Evolutionary conservation across 2,888 invertebrate genomes (phyloP), one percentile per base, ranked within the genome.

Genomic region (Epirrhoe alternata): DNA sequence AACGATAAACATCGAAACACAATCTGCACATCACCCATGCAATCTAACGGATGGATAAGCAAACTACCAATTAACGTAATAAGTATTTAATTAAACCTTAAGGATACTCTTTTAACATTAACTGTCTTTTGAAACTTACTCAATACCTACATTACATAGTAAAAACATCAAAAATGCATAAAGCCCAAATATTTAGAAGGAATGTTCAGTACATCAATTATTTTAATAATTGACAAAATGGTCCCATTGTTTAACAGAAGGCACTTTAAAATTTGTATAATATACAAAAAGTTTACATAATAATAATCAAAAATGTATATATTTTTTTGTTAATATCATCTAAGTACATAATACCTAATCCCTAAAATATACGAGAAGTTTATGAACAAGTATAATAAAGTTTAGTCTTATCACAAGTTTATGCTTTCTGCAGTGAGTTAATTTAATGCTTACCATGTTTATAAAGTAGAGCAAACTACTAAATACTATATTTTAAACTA

Each of bases 131-230:
- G 82, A 78, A 83, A 63, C 64, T 67, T 67, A 70, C 52, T 76
- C 74, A 81, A 85, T 84, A 79, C 75, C 54, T 65, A 73, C 74
- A 81, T 85, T 84, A 79, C 75, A 56, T 65, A 73, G 81, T 83
- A 84, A 84, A 86, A 78, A 83, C 86, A 85, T 86, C 80, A 82
- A 87, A 86, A 78, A 82, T 82, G 78, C 50, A 81, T 84, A 86
- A 85, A 86, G 82, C 83, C 84, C 81, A 82, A 80, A 76, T 77
- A 83, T 81, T 83, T 74, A 56, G 81, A 86, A 87, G 92, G 92
- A 93, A 92, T 92, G 92, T 92, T 89, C 86, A 88, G 87, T 90
- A 85, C 85, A 86, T 88, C 82, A 85, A 85, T 83, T 82, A 77
- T 72, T 74, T 64, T 80, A 86, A 66, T 79, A 87, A 86, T 88